Percentiles rank a stretch among this genome's conserved stretches.
These are phyloP conservation scores for Pocillopora grandis DNA, from an alignment of 92 coral and sea anemone species.

Conservation along the genomic window DNA sequence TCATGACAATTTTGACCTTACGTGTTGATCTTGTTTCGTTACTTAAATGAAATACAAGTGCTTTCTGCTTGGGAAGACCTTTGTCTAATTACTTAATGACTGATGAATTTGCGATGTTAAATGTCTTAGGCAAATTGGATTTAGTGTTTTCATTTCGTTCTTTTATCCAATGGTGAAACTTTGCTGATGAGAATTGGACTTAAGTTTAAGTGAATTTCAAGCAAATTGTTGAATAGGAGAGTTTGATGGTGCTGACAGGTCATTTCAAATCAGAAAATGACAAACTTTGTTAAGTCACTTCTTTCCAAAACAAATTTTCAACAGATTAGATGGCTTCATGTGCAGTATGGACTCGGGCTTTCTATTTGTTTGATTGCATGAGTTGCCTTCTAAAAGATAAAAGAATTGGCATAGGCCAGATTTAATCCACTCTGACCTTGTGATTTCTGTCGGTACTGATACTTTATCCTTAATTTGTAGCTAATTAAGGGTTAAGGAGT, in stretches of 20 bases:
- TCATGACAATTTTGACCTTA: background rate
- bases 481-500: no score
- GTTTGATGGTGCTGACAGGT: conserved; percentile 1
- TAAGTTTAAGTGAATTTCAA: background rate
- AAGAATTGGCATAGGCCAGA: no score
- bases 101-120: background rate
- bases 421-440: no score
- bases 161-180: background rate
- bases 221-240: background rate
- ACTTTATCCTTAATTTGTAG: no score
- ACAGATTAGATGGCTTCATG: background rate
- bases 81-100: background rate
- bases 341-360: no score
- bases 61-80: background rate
- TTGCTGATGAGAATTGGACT: background rate
- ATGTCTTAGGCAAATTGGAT: background rate
- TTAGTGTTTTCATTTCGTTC: background rate
- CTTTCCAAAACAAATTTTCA: background rate
- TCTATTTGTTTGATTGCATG: no score
- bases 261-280: background rate
- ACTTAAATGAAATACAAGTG: no score
- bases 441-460: no score
- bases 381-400: no score
- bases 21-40: background rate
- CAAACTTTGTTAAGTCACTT: background rate